Evolutionary conservation across 2,113 vertebrate genomes (phyloP), one percentile per base, ranked within the genome.

Genomic region (Archilochus colubris): DNA sequence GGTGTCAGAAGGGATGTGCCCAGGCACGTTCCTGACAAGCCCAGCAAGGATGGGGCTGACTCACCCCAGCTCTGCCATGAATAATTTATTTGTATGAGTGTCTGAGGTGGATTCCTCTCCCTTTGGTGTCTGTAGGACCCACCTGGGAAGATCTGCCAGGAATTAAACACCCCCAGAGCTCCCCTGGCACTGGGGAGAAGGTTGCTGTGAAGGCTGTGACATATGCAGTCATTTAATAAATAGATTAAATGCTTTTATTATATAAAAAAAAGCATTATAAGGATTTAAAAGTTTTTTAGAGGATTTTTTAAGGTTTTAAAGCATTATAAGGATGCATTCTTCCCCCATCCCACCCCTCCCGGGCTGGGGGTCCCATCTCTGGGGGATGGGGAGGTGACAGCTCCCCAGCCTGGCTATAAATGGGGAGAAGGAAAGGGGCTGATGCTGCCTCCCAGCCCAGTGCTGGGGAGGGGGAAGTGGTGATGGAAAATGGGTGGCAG

Each of bases 381-480:
- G 2, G 3, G 33, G 63, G 53, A 38, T 13, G 1, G 67, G 81
- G 55, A 69, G 75, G 72, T 43, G 86, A 15, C 72, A 40, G 44
- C 46, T 64, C 72, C 25, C 6, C 16, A 1, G 2, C 3, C 36
- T 3, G 75, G 54, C 90, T 28, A 3, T n/a, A 46, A 55, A 36
- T 12, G 38, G 30, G 21, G 74, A 73, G 82, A 17, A 55, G 80
- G 91, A 69, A 88, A 50, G 4, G 54, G 1, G 2, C 57, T 5
- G 30, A 12, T 57, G 27, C 78, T 13, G 23, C 10, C 64, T 31
- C 51, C 38, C 70, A 21, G 58, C 57, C 58, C 63, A 31, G 81
- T 4, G 3, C 40, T 5, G 1, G 2, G 0, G 33, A 38, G 54
- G 0, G 7, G 79, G 14, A 55, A 33, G 2, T 0, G 4, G 48